phyloP scores from a whole-genome alignment of 1,140 invertebrate genomes.

The Vanessa tameamea region DNA sequence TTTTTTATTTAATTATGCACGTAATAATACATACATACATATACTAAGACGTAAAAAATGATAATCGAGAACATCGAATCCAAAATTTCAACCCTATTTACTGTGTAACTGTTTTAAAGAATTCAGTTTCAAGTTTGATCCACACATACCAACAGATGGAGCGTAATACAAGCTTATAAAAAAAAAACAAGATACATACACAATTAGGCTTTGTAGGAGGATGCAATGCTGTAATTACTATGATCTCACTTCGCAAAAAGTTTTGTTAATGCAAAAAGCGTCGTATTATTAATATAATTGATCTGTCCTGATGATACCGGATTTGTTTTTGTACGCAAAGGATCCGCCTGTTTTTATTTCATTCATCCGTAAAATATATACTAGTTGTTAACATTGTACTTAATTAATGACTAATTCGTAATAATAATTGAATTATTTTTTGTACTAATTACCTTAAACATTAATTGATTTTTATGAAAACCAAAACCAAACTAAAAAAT shows the following conservation, averaged over 20 bases:
- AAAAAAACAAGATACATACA: neutral
- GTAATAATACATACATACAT: no score
- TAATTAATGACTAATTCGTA: conserved; percentile 16
- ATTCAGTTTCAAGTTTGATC: no score
- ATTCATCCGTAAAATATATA: conserved; percentile 15
- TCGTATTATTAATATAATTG: conserved; percentile 28
- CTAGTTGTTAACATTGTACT: neutral
- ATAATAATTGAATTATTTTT: conserved; percentile 29
- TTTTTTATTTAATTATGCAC: no score
- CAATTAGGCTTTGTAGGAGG: conserved; percentile 1
- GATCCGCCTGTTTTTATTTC: conserved; percentile 8
- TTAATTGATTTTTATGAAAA: conserved; percentile 15
- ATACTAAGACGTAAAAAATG: no score
- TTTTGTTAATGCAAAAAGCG: conserved; percentile 53
- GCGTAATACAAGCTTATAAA: neutral
- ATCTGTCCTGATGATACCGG: conserved; percentile 50
- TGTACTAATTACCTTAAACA: conserved; percentile 20
- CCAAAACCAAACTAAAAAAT: neutral
- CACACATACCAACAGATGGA: neutral
- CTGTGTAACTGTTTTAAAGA: no score
- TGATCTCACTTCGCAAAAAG: conserved; percentile 45
- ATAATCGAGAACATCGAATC: no score
- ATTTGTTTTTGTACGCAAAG: conserved; percentile 43
- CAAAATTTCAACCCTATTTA: no score
- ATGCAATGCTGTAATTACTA: conserved; percentile 16